Base-by-base conservation (phyloP, 2,797 vertebrate species). In the Trachops cirrhosus region DNA sequence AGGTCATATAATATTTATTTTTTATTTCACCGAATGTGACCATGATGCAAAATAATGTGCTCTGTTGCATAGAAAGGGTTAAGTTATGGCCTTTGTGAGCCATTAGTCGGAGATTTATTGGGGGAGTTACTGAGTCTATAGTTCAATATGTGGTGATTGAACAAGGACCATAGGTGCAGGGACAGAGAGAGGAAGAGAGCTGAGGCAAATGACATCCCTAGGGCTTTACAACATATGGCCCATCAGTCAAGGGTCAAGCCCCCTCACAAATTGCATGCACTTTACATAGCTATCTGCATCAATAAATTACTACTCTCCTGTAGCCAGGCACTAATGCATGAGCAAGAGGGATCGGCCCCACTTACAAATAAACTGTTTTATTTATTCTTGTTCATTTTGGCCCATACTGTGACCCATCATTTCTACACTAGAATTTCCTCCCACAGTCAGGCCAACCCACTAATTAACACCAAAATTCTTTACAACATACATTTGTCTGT, bases 211-310 rank as follows among this genome's bases (percentile, higher is more conserved):
- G 97, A 98, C 95, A 96, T 98, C 98, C 98, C 98, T 92, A 89
- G 98, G 98, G 98, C 97, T 98, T 98, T 98, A 97, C 97, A 98
- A 98, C 98, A 99, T 98, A 98, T 98, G 98, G 98, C 98, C 98
- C 98, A 98, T 97, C 98, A 99, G 99, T 99, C 99, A 99, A 98
- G 99, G 99, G 99, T 99, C 99, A 99, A 98, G 98, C 98, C 99
- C 99, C 98, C 98, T 99, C 98, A 98, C 98, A 98, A 98, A 98
- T 98, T 99, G 99, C 99, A 99, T 99, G 98, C 99, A 99, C 99
- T 99, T 97, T 98, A 98, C 98, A 98, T 99, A 98, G 97, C 99
- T 98, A 99, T 98, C 98, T 99, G 97, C 98, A 99, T 99, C 98
- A 98, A 99, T 99, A 99, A 98, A 98, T 98, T 98, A 98, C 98